Conservation (phyloP, 2,797 vertebrate genomes). For the Nasua narica region DNA sequence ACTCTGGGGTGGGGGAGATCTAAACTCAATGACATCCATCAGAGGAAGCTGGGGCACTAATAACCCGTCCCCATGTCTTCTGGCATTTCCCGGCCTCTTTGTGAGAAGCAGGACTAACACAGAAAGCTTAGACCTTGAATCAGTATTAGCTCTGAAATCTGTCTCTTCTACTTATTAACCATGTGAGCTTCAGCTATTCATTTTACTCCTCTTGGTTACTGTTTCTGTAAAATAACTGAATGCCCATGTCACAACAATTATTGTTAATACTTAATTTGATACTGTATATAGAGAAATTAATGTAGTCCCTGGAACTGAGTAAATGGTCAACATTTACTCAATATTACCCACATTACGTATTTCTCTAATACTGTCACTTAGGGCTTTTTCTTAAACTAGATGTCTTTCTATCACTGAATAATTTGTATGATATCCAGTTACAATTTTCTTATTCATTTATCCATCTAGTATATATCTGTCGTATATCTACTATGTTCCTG, state of each 20-base stretch:
- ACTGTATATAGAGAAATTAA: neutral
- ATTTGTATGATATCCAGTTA: neutral
- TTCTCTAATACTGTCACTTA: neutral
- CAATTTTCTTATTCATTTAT: neutral
- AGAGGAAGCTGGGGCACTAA: neutral
- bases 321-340: neutral
- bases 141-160: neutral
- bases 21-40: neutral
- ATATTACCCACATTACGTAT: neutral
- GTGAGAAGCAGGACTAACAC: neutral
- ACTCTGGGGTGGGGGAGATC: neutral
- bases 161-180: neutral
- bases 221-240: constrained; percentile 20
- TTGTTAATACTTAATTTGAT: neutral
- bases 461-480: neutral
- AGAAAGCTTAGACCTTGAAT: neutral
- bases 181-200: neutral
- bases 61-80: neutral
- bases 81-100: neutral
- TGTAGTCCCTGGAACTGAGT: neutral
- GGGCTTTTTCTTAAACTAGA: neutral
- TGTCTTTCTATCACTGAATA: neutral
- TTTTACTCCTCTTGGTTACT: neutral
- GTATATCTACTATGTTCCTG: neutral
- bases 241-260: neutral